A percentile compares a stretch with the other conserved stretches of the same genome.
Evolutionary conservation across 1,140 invertebrate genomes (phyloP).

Genomic region (Neuroterus valhalla): DNA sequence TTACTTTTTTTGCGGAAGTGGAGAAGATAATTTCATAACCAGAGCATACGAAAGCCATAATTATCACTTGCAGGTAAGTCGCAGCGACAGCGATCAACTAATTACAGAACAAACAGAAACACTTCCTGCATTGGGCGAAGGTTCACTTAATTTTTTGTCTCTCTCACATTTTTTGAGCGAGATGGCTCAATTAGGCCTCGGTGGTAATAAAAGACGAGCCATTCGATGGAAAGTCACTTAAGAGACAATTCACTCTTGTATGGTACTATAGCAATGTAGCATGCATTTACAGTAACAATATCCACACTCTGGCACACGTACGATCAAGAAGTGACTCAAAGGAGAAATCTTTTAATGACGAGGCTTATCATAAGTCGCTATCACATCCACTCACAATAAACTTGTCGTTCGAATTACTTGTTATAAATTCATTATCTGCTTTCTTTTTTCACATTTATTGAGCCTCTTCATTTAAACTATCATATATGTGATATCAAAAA

Average conservation of each 20-base stretch:
- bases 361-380: background rate
- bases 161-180: background rate
- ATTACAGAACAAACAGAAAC: background rate
- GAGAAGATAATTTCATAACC: background rate
- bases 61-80: slow-evolving; percentile 33
- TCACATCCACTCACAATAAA: too few species aligned
- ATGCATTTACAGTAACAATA: slow-evolving; percentile 4
- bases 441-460: too few species aligned
- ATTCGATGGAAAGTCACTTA: slow-evolving; percentile 2
- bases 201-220: slow-evolving; percentile 5
- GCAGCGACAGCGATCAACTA: slow-evolving; percentile 33
- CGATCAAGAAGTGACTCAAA: slow-evolving; percentile 5
- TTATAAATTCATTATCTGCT: too few species aligned
- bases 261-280: too few species aligned
- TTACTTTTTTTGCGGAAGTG: background rate
- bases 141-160: slow-evolving; percentile 11
- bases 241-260: slow-evolving; percentile 8
- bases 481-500: too few species aligned
- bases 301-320: background rate
- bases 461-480: too few species aligned
- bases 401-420: too few species aligned
- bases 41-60: slow-evolving; percentile 34
- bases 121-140: slow-evolving; percentile 3
- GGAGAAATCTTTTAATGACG: slow-evolving; percentile 13
- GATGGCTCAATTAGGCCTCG: slow-evolving; percentile 15